Base-by-base conservation (phyloP, 2,113 vertebrate species). In the Saccopteryx leptura region DNA sequence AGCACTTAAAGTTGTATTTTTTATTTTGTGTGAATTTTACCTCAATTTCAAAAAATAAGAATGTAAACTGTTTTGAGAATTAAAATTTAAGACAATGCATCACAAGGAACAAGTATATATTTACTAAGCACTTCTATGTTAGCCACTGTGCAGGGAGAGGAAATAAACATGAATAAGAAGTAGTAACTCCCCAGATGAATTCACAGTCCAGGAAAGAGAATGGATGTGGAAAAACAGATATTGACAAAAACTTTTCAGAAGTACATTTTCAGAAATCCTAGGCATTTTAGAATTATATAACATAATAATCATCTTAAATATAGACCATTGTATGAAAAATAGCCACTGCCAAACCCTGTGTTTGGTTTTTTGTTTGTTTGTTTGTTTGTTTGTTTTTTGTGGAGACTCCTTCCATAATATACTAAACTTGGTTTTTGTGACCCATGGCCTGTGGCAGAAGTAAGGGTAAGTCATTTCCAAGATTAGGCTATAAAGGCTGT, bases 1-100 rank as follows among this genome's bases (percentile, higher is more conserved):
- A 63, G 58, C 24, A 69, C 26, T 71, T 72, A 14, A 93, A 50
- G 2, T 69, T 63, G 4, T 56, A 6, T 14, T 46, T 94, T 92
- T 88, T 86, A 50, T 80, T 79, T 94, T 85, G 68, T 69, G 6
- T 85, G 94, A 82, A 52, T 90, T 86, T 56, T 46, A 72, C 7
- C 8, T 90, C 66, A 61, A 46, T 76, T 91, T 81, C 5, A 48
- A 48, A 50, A 93, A 91, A 79, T 52, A 50, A 63, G 12, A 58
- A 48, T 14, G 10, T 66, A 72, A 97, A 88, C 19, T 86, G 31
- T 7, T 72, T 90, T 79, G 39, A 50, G 17, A 74, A 80, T 79
- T 63, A 96, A 88, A 79, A 83, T 90, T 65, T 75, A 75, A 61
- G 18, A 90, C 13, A 60, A 60, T 83, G 60, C 2, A 82, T 2